phyloP scores from a whole-genome alignment of 2,113 vertebrate genomes.

The Ochotona princeps region DNA sequence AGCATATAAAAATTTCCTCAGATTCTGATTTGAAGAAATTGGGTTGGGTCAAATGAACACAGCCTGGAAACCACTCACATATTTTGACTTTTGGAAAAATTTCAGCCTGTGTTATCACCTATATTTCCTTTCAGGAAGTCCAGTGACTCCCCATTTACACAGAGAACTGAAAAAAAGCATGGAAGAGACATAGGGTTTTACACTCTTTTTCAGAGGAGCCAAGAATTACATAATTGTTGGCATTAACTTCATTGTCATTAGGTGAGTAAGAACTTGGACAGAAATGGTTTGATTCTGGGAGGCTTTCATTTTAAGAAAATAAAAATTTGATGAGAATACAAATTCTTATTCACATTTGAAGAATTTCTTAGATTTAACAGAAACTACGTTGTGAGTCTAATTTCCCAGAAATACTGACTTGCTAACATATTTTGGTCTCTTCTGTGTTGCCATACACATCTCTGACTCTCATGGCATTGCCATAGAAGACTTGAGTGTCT shows the following conservation, averaged over 20 bases:
- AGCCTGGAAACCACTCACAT: background rate
- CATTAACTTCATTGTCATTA: background rate
- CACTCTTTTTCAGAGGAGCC: background rate
- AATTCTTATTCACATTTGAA: background rate
- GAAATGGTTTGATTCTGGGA: background rate
- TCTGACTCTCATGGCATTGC: background rate
- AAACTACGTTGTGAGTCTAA: background rate
- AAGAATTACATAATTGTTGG: background rate
- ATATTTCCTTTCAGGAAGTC: conserved; percentile 4
- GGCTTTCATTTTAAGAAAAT: background rate
- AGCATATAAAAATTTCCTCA: background rate
- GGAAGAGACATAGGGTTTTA: background rate
- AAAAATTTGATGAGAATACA: background rate
- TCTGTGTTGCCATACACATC: background rate
- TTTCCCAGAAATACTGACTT: conserved; percentile 11
- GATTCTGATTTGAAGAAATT: background rate
- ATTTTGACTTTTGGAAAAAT: background rate
- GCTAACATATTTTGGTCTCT: background rate
- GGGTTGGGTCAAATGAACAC: background rate
- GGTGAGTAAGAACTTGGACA: background rate
- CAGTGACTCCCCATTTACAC: background rate
- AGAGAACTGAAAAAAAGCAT: background rate
- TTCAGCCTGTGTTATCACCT: background rate
- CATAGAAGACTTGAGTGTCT: background rate
- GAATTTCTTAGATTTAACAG: background rate